Percentiles rank a stretch among this genome's conserved stretches.
Conservation (phyloP, 37 sponge, comb jelly and placozoan species). For the Agelas oroides region DNA sequence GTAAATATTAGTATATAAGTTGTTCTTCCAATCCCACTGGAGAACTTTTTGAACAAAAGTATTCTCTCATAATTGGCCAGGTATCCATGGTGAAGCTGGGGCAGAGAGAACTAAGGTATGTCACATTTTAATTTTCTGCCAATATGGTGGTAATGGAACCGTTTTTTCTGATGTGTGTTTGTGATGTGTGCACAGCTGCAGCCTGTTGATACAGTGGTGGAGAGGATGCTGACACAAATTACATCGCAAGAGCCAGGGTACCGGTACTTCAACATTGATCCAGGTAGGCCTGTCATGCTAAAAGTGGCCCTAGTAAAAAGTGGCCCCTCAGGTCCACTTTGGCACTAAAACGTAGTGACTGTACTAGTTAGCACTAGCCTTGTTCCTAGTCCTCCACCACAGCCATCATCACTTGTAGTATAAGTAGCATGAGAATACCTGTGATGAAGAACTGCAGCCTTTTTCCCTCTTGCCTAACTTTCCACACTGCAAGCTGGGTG, state of each 20-base stretch:
- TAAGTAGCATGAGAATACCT: too few relatives aligned
- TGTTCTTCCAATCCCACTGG: not conserved
- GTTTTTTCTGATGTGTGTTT: not conserved
- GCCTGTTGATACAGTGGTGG: conserved; percentile 69
- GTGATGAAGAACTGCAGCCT: too few relatives aligned
- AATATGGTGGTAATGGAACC: not conserved
- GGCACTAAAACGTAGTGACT: too few relatives aligned
- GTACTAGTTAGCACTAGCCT: too few relatives aligned
- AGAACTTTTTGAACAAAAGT: too few relatives aligned
- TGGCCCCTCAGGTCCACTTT: too few relatives aligned
- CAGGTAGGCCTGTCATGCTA: conserved; percentile 38
- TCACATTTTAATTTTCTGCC: not conserved
- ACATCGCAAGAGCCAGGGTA: conserved; percentile 64
- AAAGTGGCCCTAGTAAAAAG: too few relatives aligned
- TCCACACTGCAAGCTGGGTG: too few relatives aligned
- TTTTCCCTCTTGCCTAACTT: too few relatives aligned
- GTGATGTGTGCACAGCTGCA: conserved; percentile 46
- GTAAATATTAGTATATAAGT: not conserved
- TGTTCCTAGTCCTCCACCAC: too few relatives aligned
- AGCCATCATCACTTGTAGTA: too few relatives aligned
- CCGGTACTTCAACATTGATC: conserved; percentile 56
- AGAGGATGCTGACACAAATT: conserved; percentile 72
- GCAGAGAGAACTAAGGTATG: conserved; percentile 69
- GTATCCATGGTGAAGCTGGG: conserved; percentile 99
- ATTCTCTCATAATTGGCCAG: too few relatives aligned